phyloP scores from a whole-genome alignment of 2,113 vertebrate species.

The Hassar affinis region DNA sequence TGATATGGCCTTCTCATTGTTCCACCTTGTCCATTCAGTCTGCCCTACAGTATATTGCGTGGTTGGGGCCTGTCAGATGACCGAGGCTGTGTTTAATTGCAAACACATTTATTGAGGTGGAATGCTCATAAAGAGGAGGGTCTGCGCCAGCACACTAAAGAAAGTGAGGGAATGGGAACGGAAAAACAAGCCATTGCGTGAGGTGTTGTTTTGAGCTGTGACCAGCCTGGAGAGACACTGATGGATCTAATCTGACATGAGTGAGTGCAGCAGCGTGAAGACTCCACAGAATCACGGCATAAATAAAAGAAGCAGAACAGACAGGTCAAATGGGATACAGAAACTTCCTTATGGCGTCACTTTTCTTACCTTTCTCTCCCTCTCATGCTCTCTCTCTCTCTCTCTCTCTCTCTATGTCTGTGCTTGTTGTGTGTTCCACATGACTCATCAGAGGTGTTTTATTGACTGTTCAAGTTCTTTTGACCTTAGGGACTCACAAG shows the following conservation, averaged over 20 bases:
- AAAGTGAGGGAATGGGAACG: slow-evolving; percentile 13
- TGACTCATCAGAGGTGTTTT: slow-evolving; percentile 55
- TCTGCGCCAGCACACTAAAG: slow-evolving; percentile 45
- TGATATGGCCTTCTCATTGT: not conserved
- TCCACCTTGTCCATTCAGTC: slow-evolving; percentile 22
- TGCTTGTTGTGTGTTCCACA: slow-evolving; percentile 36
- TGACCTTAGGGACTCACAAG: slow-evolving; percentile 45
- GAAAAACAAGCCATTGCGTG: slow-evolving; percentile 36
- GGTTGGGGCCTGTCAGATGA: slow-evolving; percentile 29
- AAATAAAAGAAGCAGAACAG: slow-evolving; percentile 41
- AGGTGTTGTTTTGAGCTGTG: slow-evolving; percentile 38
- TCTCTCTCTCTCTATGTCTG: slow-evolving; percentile 17
- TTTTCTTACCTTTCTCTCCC: slow-evolving; percentile 6
- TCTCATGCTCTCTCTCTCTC: slow-evolving; percentile 13
- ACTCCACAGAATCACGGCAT: slow-evolving; percentile 32
- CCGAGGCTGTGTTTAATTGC: slow-evolving; percentile 50
- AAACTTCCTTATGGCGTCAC: not conserved
- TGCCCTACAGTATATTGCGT: slow-evolving; percentile 16
- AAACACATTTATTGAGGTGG: slow-evolving; percentile 57
- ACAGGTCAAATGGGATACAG: slow-evolving; percentile 36
- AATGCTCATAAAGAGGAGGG: slow-evolving; percentile 52
- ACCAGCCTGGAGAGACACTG: slow-evolving; percentile 36
- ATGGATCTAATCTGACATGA: slow-evolving; percentile 48
- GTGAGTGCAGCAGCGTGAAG: slow-evolving; percentile 27
- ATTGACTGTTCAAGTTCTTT: slow-evolving; percentile 51